Percentiles rank a stretch among this genome's conserved stretches.
Evolutionary conservation across 2,888 invertebrate genomes (phyloP).

Genomic region (Barypeithes pellucidus): DNA sequence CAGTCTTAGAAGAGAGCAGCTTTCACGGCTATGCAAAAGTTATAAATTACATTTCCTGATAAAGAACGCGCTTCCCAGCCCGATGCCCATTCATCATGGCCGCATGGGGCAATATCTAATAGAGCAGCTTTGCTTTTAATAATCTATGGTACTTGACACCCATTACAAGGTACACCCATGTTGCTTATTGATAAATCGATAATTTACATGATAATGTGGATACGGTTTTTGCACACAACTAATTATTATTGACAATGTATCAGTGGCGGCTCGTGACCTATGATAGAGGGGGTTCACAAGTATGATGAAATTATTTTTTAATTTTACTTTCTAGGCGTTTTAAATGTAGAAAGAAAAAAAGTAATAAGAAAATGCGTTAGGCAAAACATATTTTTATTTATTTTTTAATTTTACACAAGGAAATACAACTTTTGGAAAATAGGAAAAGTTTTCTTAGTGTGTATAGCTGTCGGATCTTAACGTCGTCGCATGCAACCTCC

Average conservation of each 20-base stretch:
- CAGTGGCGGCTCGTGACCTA: no score
- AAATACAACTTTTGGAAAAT: no score
- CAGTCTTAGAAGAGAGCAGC: not conserved
- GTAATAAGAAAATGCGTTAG: no score
- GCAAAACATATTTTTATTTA: no score
- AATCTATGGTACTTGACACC: conserved; percentile 31
- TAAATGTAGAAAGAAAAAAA: no score
- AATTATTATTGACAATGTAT: conserved; percentile 19
- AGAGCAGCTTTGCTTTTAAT: conserved; percentile 42
- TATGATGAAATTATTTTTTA: no score
- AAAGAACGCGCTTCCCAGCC: conserved; percentile 27
- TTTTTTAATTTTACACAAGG: no score
- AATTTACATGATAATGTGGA: conserved; percentile 19
- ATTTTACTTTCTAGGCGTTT: no score
- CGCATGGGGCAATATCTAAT: conserved; percentile 39
- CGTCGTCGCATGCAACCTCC: no score
- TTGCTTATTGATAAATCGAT: conserved; percentile 27
- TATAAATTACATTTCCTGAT: conserved; percentile 39
- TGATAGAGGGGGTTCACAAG: no score
- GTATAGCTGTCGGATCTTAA: no score
- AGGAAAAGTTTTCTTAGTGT: no score
- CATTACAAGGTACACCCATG: conserved; percentile 29
- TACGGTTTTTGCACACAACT: conserved; percentile 4
- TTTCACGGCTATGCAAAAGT: conserved; percentile 25
- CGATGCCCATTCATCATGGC: conserved; percentile 30